Conservation (phyloP, 2,888 invertebrate genomes). For the Amphipyra berbera region DNA sequence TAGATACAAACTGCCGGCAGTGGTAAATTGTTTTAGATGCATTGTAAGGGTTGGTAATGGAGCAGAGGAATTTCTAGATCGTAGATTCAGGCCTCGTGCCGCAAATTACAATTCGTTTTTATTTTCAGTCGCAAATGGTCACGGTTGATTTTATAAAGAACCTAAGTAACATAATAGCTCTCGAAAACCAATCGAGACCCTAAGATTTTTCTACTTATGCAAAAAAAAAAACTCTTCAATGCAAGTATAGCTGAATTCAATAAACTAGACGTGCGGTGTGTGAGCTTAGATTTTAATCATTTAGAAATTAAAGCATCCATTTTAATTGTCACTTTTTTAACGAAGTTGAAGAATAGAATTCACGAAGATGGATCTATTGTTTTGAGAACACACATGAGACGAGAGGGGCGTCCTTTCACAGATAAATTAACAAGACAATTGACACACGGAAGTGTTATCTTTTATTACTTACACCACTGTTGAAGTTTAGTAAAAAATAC, state of each 20-base stretch:
- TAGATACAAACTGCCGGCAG: constrained; percentile 25
- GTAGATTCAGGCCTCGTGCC: constrained; percentile 16
- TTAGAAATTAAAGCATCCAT: no score
- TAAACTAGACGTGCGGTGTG: no score
- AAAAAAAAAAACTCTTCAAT: neutral
- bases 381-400: constrained; percentile 19
- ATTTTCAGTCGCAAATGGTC: constrained; percentile 26
- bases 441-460: constrained; percentile 39
- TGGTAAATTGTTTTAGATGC: constrained; percentile 32
- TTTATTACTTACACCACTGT: constrained; percentile 24
- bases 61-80: constrained; percentile 32
- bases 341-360: neutral
- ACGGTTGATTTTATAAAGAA: constrained; percentile 38
- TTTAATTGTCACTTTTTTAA: no score
- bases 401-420: constrained; percentile 5
- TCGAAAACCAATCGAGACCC: neutral
- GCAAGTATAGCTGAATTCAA: neutral
- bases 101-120: constrained; percentile 42
- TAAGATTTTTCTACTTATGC: neutral
- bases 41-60: constrained; percentile 34
- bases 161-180: neutral
- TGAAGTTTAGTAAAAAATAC: constrained; percentile 39
- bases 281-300: no score
- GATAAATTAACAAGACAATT: constrained; percentile 34
- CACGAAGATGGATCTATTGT: constrained; percentile 26